A percentile compares a stretch with the other conserved stretches of the same genome.
Conservation (phyloP, 2,113 vertebrate species). For the Steatornis caripensis region DNA sequence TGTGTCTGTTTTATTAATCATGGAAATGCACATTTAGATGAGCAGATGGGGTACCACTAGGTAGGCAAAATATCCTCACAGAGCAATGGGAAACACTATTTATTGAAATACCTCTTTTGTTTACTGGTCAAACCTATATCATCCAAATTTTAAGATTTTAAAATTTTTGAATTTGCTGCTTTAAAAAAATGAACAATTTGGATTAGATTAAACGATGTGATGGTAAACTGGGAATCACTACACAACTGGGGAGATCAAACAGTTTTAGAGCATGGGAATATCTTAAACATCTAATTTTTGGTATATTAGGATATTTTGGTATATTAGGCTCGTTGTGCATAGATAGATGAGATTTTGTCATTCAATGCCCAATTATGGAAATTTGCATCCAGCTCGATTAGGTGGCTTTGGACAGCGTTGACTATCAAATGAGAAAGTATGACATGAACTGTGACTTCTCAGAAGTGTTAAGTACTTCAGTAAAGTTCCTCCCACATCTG, state of each 20-base stretch:
- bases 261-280: not conserved
- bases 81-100: not conserved
- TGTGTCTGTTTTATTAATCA: not conserved
- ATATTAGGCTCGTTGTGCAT: not conserved
- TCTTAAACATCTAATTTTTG: not conserved
- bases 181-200: not conserved
- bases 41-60: not conserved
- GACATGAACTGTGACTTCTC: not conserved
- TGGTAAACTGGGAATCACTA: not conserved
- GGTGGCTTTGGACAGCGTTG: not conserved
- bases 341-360: not conserved
- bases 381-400: not conserved
- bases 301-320: not conserved
- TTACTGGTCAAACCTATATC: not conserved
- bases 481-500: not conserved
- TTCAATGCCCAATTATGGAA: not conserved
- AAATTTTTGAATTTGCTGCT: not conserved
- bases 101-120: not conserved
- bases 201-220: not conserved
- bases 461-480: not conserved
- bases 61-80: not conserved
- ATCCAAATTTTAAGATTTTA: not conserved
- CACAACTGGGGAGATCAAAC: accelerated
- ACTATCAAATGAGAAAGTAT: not conserved
- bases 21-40: not conserved